A percentile compares a stretch with the other conserved stretches of the same genome.
phyloP scores from a whole-genome alignment of 2,797 vertebrate species.

The Myoxocephalus aenaeus region DNA sequence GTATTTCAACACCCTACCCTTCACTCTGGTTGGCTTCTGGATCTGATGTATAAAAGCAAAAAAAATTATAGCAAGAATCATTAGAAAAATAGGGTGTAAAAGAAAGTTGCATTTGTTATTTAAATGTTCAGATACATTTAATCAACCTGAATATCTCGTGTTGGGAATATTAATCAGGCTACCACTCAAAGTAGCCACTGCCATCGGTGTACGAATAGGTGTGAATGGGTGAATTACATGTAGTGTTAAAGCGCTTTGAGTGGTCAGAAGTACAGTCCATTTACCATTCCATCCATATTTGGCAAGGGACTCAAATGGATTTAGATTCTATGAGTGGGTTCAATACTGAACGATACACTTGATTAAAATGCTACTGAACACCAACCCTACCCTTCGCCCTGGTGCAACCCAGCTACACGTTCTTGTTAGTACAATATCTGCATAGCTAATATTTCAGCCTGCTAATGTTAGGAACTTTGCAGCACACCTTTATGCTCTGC shows the following conservation, averaged over 20 bases:
- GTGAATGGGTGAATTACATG: too few relatives aligned
- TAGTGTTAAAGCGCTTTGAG: too few relatives aligned
- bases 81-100: neutral
- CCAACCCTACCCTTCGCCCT: conserved; percentile 1
- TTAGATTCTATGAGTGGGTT: neutral
- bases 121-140: too few relatives aligned
- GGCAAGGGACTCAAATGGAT: neutral
- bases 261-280: too few relatives aligned
- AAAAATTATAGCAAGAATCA: neutral
- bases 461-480: neutral
- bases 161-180: too few relatives aligned
- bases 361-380: neutral
- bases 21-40: neutral
- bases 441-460: neutral
- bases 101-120: neutral
- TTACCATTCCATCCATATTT: too few relatives aligned
- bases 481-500: neutral
- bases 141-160: too few relatives aligned
- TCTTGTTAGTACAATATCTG: conserved; percentile 9
- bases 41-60: neutral
- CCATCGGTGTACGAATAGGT: too few relatives aligned
- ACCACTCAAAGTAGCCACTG: too few relatives aligned
- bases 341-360: neutral
- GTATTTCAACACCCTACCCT: neutral
- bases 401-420: conserved; percentile 21